phyloP scores from a whole-genome alignment of 2,888 invertebrate genomes.

The Tillus elongatus region DNA sequence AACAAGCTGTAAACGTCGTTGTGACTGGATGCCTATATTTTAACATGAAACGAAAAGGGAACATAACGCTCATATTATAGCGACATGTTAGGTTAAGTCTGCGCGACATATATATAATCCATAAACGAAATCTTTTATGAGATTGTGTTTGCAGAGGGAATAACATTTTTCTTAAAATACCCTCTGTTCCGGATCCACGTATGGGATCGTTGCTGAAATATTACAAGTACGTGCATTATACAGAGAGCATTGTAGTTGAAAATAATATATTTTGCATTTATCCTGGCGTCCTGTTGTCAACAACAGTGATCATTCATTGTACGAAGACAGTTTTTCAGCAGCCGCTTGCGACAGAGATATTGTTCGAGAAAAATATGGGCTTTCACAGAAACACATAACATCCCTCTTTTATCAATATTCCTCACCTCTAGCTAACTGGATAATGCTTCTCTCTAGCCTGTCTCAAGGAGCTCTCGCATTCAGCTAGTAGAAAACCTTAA shows the following conservation, averaged over 20 bases:
- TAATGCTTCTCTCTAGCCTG: too few species aligned
- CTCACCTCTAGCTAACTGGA: too few species aligned
- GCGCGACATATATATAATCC: too few species aligned
- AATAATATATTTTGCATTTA: conserved; percentile 32
- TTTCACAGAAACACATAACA: conserved; percentile 11
- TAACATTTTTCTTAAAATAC: conserved; percentile 11
- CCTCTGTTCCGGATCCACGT: conserved; percentile 16
- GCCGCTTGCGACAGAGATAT: conserved; percentile 24
- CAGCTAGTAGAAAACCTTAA: too few species aligned
- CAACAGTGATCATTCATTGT: conserved; percentile 36
- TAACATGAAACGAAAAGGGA: too few species aligned
- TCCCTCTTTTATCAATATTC: conserved; percentile 1
- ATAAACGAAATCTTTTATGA: too few species aligned
- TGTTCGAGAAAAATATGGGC: conserved; percentile 24
- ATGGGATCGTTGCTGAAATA: conserved; percentile 17
- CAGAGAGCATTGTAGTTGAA: conserved; percentile 18
- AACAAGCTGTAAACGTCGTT: too few species aligned
- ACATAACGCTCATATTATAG: too few species aligned
- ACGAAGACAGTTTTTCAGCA: conserved; percentile 26
- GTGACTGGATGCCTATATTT: too few species aligned
- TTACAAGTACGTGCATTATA: conserved; percentile 19
- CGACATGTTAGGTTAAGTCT: too few species aligned
- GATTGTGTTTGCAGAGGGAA: background rate
- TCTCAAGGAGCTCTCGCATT: too few species aligned
- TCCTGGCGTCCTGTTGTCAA: conserved; percentile 33